Base-by-base conservation (phyloP, 2,113 vertebrate species). In the Atlantisia rogersi region DNA sequence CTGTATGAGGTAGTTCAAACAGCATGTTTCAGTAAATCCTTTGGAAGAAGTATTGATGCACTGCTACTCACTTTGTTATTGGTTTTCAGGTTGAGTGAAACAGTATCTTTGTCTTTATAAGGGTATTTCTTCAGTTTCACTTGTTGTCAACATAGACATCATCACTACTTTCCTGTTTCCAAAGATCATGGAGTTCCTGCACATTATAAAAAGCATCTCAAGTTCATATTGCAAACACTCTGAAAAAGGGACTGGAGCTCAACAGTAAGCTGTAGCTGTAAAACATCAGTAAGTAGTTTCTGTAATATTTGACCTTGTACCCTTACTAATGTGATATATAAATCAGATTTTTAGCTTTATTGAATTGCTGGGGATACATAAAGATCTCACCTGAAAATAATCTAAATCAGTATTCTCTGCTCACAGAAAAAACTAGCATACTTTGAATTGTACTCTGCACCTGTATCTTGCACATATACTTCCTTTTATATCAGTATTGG, bases 291-390 rank as follows among this genome's bases (percentile, higher is more conserved):
- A 55, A 75, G 19, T 58, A 71, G 25, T 52, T 67, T 67, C 35
- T 83, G 31, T 75, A 59, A 28, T 35, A 29, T 44, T 76, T 86
- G 65, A 40, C 50, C 73, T 91, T 77, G 13, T 77, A 68, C 46
- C 22, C 55, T 88, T 70, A 50, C 64, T 91, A 75, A 82, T 52
- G 22, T 58, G 32, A 75, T 88, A 22, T 39, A 40, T 67, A 77
- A 86, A 81, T 91, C 71, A 71, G 68, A 86, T 86, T 92, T 92
- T 95, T 78, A 79, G 68, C 56, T 68, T 86, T 46, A 35, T 28
- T 50, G 35, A 88, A 32, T 80, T 94, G 21, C 58, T 90, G 52
- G 32, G 25, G 12, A 42, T 69, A 52, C 6, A 11, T 75, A 62
- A 79, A 22, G 52, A 63, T 53, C 35, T 86, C 29, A 40, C 37